These are phyloP conservation scores for Brachynemurus nebulosus DNA, from an alignment of 2,888 invertebrate genomes.

Conservation along the genomic window DNA sequence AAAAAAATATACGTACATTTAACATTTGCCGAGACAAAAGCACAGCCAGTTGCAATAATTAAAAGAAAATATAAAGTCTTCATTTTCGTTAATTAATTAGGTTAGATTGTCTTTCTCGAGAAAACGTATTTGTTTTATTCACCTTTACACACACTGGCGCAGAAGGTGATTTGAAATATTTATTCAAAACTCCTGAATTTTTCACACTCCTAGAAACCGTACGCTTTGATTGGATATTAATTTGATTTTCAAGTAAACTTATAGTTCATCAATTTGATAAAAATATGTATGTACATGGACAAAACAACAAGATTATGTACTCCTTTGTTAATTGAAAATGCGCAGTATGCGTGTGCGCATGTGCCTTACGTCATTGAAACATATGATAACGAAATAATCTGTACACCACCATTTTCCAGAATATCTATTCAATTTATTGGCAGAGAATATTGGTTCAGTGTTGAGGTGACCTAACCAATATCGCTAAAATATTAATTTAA, in stretches of 20 bases:
- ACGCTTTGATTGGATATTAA: background rate
- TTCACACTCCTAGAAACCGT: background rate
- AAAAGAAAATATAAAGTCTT: constrained; percentile 40
- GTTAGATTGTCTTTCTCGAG: background rate
- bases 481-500: too few species aligned
- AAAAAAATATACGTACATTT: constrained; percentile 48
- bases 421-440: too few species aligned
- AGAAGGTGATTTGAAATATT: constrained; percentile 55
- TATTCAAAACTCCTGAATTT: constrained; percentile 5
- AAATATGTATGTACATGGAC: background rate
- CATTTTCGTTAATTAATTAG: constrained; percentile 28
- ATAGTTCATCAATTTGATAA: background rate
- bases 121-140: constrained; percentile 19
- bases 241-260: background rate
- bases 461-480: too few species aligned
- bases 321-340: constrained; percentile 6
- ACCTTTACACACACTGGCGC: constrained; percentile 89
- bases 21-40: constrained; percentile 35
- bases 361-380: constrained; percentile 2
- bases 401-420: too few species aligned
- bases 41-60: constrained; percentile 34
- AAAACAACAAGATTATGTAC: background rate
- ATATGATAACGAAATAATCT: too few species aligned
- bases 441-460: too few species aligned
- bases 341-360: constrained; percentile 6